Evolutionary conservation across 2,797 vertebrate species (phyloP).

Genomic region (Crenuchus spilurus): DNA sequence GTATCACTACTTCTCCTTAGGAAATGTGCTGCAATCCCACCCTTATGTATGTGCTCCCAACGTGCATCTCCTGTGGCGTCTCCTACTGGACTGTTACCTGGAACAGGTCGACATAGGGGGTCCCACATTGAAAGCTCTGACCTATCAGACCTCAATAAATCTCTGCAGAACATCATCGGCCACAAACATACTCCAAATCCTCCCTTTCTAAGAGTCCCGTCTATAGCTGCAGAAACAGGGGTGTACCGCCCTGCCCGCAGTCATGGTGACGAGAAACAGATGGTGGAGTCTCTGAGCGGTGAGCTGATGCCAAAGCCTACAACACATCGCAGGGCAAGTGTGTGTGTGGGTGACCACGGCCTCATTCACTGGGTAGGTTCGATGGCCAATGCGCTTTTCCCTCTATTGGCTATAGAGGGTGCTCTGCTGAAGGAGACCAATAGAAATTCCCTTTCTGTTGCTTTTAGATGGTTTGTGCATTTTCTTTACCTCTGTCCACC

Average conservation of each 20-base stretch:
- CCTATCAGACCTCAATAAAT: slow-evolving; percentile 76
- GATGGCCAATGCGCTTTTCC: neutral
- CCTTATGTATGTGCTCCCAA: slow-evolving; percentile 57
- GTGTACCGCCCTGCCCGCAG: slow-evolving; percentile 48
- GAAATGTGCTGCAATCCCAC: slow-evolving; percentile 37
- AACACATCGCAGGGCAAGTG: slow-evolving; percentile 58
- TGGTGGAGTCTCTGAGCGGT: slow-evolving; percentile 33
- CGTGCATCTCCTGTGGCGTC: slow-evolving; percentile 22
- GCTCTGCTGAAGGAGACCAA: slow-evolving; percentile 3
- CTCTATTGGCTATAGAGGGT: neutral
- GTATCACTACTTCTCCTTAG: slow-evolving; percentile 61
- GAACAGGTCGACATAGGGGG: slow-evolving; percentile 39
- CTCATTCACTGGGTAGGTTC: slow-evolving; percentile 71
- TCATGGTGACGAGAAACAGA: slow-evolving; percentile 59
- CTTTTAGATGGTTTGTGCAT: slow-evolving; percentile 16
- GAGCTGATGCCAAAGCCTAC: slow-evolving; percentile 50
- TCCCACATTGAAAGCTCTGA: slow-evolving; percentile 64
- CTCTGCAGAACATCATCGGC: slow-evolving; percentile 76
- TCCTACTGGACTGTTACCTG: slow-evolving; percentile 25
- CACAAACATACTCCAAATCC: slow-evolving; percentile 60
- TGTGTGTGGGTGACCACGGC: slow-evolving; percentile 58
- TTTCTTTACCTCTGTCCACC: neutral
- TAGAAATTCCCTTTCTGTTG: neutral
- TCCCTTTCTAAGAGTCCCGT: slow-evolving; percentile 42
- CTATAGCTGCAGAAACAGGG: slow-evolving; percentile 41